Conservation (phyloP, 2,888 invertebrate species). For the Xylota sylvarum region DNA sequence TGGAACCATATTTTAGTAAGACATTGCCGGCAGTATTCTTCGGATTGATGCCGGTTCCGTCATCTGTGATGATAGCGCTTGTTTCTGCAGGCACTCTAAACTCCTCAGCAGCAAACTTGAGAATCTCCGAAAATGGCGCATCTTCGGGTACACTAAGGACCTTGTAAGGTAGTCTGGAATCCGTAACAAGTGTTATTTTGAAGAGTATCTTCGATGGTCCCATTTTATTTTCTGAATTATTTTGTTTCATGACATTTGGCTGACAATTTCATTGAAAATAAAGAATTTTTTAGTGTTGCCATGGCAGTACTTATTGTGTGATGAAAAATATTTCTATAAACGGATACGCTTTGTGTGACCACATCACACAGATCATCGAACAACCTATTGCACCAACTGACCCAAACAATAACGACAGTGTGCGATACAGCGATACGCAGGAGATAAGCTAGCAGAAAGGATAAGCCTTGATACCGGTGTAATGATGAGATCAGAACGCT, state of each 20-base stretch:
- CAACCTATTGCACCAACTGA: too few relatives aligned
- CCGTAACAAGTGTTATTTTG: not conserved
- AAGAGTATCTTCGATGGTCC: not conserved
- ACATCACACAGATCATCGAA: too few relatives aligned
- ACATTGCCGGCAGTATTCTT: constrained; percentile 98
- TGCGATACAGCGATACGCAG: too few relatives aligned
- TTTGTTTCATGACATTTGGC: not conserved
- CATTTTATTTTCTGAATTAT: not conserved
- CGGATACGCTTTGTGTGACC: too few relatives aligned
- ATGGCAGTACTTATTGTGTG: not conserved
- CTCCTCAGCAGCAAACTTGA: constrained; percentile 99
- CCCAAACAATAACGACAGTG: too few relatives aligned
- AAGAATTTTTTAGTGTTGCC: not conserved
- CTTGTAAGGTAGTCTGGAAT: constrained; percentile 1
- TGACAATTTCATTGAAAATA: not conserved
- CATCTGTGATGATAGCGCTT: constrained; percentile 99
- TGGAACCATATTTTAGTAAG: constrained; percentile 97
- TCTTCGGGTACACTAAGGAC: constrained; percentile 94
- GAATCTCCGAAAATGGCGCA: constrained; percentile 97
- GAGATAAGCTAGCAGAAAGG: too few relatives aligned
- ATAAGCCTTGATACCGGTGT: too few relatives aligned
- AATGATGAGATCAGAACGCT: too few relatives aligned
- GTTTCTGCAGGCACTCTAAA: constrained; percentile 98
- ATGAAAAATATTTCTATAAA: too few relatives aligned
- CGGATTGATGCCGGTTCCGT: constrained; percentile 99